These are phyloP conservation scores for Lochmaea capreae DNA, from an alignment of 2,888 invertebrate species.

Conservation along the genomic window DNA sequence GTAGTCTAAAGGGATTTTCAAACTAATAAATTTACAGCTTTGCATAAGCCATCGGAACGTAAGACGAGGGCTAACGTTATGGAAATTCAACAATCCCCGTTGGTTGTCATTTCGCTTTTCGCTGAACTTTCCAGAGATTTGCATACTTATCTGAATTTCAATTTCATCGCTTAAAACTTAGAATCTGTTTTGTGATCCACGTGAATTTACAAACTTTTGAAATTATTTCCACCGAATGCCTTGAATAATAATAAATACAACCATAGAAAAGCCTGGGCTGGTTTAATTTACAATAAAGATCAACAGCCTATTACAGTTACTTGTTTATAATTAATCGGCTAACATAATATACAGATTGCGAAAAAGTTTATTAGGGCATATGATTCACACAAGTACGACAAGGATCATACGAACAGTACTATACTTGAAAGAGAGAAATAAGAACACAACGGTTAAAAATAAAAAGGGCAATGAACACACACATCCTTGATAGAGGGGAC, in stretches of 20 bases:
- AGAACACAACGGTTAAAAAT: no score
- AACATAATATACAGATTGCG: no score
- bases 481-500: no score
- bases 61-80: constrained; percentile 58
- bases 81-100: constrained; percentile 59
- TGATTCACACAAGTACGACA: no score
- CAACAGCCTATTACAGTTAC: not conserved
- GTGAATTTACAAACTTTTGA: constrained; percentile 29
- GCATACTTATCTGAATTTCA: constrained; percentile 62
- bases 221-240: constrained; percentile 19
- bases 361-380: no score
- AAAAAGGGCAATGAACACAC: no score
- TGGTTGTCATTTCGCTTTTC: constrained; percentile 41
- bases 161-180: constrained; percentile 53
- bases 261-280: not conserved
- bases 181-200: constrained; percentile 27
- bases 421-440: no score
- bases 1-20: constrained; percentile 70
- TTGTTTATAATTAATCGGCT: no score
- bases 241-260: constrained; percentile 17
- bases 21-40: constrained; percentile 72
- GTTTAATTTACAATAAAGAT: not conserved
- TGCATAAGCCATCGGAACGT: constrained; percentile 69
- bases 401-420: no score
- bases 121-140: constrained; percentile 59